Percentiles rank a stretch among this genome's conserved stretches.
Evolutionary conservation across 1,140 invertebrate genomes (phyloP).

Genomic region (Eupristina koningsbergeri): DNA sequence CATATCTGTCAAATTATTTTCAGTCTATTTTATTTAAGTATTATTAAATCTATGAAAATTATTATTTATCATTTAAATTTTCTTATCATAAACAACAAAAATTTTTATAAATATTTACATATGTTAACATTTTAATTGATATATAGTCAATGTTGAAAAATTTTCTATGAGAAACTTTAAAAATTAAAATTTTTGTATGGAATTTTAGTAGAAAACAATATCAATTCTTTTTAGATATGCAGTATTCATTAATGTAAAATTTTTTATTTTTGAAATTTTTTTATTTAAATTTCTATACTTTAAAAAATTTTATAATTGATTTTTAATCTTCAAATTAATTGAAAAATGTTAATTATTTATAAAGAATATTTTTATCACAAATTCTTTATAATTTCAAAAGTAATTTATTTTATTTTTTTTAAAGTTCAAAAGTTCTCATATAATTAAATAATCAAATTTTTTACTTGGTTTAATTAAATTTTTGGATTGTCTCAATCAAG

Average conservation of each 20-base stretch:
- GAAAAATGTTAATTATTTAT: constrained; percentile 19
- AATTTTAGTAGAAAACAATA: constrained; percentile 22
- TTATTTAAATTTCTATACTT: constrained; percentile 23
- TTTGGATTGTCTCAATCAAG: constrained; percentile 21
- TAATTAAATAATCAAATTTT: constrained; percentile 2
- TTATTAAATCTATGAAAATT: constrained; percentile 42
- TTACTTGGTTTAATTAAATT: constrained; percentile 14
- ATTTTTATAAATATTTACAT: constrained; percentile 50
- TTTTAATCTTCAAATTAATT: constrained; percentile 12
- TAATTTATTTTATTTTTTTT: constrained; percentile 34
- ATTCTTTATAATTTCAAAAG: constrained; percentile 31
- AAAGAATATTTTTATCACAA: constrained; percentile 25
- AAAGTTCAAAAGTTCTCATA: constrained; percentile 17
- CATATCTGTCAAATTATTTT: constrained; percentile 44
- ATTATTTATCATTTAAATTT: constrained; percentile 27
- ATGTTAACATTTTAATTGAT: constrained; percentile 28
- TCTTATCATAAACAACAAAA: constrained; percentile 37
- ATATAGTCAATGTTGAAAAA: constrained; percentile 26
- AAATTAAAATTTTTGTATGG: constrained; percentile 18
- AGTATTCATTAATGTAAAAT: constrained; percentile 19
- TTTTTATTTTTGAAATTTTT: constrained; percentile 14
- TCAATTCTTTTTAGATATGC: neutral
- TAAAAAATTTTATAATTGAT: constrained; percentile 17
- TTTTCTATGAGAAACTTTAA: constrained; percentile 19
- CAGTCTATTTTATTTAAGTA: constrained; percentile 48